A percentile compares a stretch with the other conserved stretches of the same genome.
Conservation (phyloP, 2,888 invertebrate genomes). For the Cantharis nigra region DNA sequence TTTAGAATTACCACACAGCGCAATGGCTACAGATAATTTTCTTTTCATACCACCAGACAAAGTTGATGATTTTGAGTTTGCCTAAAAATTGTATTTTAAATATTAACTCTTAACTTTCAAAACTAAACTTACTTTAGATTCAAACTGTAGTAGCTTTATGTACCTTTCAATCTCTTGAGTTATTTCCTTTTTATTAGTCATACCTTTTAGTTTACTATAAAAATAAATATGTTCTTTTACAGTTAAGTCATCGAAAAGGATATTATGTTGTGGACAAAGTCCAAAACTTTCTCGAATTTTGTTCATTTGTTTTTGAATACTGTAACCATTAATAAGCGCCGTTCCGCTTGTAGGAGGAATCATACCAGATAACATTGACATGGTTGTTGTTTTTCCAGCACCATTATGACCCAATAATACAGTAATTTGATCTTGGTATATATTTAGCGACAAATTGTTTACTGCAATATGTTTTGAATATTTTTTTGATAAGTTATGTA, state of each 20-base stretch:
- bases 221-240: slow-evolving; percentile 83
- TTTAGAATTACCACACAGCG: slow-evolving; percentile 74
- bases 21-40: slow-evolving; percentile 75
- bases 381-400: slow-evolving; percentile 92
- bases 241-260: slow-evolving; percentile 80
- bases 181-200: slow-evolving; percentile 53
- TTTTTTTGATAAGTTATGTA: slow-evolving; percentile 65
- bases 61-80: not conserved
- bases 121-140: not conserved
- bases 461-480: slow-evolving; percentile 65
- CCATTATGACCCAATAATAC: slow-evolving; percentile 80
- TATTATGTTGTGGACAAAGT: slow-evolving; percentile 85
- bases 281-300: slow-evolving; percentile 74
- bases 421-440: slow-evolving; percentile 89
- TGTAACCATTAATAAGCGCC: slow-evolving; percentile 72
- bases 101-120: not conserved
- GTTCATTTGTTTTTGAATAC: slow-evolving; percentile 66
- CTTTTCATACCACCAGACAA: slow-evolving; percentile 78
- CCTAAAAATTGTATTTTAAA: not conserved
- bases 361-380: slow-evolving; percentile 88
- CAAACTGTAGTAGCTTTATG: slow-evolving; percentile 43
- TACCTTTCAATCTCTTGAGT: not conserved
- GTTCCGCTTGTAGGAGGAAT: slow-evolving; percentile 70
- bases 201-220: slow-evolving; percentile 75
- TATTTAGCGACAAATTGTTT: slow-evolving; percentile 72